phyloP scores from a whole-genome alignment of 1,140 invertebrate genomes.

The Philopotamus ludificatus region DNA sequence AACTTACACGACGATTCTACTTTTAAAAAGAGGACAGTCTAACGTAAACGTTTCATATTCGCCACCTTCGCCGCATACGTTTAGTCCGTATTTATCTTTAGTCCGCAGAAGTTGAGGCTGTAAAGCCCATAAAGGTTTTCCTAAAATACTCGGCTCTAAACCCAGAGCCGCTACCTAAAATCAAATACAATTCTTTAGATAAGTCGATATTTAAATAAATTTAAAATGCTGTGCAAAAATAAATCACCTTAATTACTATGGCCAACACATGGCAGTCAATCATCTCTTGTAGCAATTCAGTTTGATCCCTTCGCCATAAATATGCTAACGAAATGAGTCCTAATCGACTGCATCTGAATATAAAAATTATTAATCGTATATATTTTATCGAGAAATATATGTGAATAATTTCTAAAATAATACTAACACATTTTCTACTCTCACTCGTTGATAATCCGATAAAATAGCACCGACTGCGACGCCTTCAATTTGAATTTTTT shows the following conservation, averaged over 20 bases:
- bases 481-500: constrained; percentile 80
- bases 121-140: constrained; percentile 81
- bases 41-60: constrained; percentile 98
- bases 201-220: neutral
- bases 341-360: constrained; percentile 87
- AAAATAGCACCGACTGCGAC: constrained; percentile 96
- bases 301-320: constrained; percentile 92
- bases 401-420: constrained; percentile 35
- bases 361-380: too few species aligned
- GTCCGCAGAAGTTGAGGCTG: constrained; percentile 83
- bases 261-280: constrained; percentile 89
- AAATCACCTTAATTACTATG: constrained; percentile 83
- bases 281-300: constrained; percentile 95
- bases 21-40: constrained; percentile 94
- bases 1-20: constrained; percentile 88
- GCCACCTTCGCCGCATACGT: constrained; percentile 98
- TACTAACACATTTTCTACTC: constrained; percentile 97
- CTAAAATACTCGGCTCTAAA: constrained; percentile 86
- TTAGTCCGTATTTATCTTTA: constrained; percentile 92
- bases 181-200: neutral
- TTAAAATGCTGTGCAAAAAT: neutral
- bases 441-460: constrained; percentile 95
- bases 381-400: too few species aligned
- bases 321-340: constrained; percentile 87
- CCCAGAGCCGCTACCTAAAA: constrained; percentile 81